These are phyloP conservation scores for Equus quagga DNA, from an alignment of 2,113 vertebrate species.

Conservation along the genomic window DNA sequence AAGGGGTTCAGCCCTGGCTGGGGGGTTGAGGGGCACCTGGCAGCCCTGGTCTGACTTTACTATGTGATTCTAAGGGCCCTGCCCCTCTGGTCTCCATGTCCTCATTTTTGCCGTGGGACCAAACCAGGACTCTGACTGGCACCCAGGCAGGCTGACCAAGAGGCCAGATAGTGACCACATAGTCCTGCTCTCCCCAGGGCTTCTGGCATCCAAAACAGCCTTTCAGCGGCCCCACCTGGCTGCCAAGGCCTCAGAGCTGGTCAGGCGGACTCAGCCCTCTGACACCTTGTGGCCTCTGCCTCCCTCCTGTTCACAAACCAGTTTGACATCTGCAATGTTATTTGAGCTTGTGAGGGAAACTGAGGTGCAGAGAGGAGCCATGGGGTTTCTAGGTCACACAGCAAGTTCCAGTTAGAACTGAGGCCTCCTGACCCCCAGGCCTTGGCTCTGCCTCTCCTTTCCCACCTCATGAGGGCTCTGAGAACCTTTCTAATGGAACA, in stretches of 20 bases:
- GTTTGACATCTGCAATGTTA: neutral
- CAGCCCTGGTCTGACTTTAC: neutral
- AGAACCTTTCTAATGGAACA: neutral
- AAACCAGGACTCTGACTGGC: neutral
- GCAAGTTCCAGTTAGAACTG: neutral
- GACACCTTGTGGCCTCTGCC: neutral
- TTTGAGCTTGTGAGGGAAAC: neutral
- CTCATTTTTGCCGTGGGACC: neutral
- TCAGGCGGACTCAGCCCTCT: neutral
- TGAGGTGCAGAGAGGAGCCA: neutral
- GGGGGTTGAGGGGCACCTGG: neutral
- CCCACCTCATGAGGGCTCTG: neutral
- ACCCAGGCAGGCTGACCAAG: neutral
- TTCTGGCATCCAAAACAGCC: neutral
- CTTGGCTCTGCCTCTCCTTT: neutral
- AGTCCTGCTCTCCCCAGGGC: neutral
- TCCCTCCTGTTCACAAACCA: neutral
- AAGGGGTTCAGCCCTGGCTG: neutral
- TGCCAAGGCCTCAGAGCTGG: neutral
- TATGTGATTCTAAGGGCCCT: neutral
- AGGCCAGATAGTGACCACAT: neutral
- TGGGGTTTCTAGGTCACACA: neutral
- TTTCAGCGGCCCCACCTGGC: neutral
- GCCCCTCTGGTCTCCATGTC: neutral
- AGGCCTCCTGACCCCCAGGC: neutral